phyloP scores from a whole-genome alignment of 2,797 vertebrate species.

The Enteromius afrohamiltoni region DNA sequence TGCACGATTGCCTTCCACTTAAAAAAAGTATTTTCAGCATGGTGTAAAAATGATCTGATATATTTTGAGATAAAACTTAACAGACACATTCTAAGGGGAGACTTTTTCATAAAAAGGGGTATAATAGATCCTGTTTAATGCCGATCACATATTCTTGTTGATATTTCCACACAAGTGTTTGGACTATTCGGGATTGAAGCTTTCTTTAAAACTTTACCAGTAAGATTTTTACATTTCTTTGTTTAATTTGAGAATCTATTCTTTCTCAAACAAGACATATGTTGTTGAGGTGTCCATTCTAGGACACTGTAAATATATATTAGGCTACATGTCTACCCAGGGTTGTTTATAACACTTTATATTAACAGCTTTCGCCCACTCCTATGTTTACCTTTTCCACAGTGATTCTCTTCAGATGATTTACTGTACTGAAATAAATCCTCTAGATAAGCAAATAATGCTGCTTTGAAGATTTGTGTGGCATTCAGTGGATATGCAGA shows the following conservation, averaged over 20 bases:
- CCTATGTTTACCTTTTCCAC: not conserved
- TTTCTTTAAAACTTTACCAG: not conserved
- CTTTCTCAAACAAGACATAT: not conserved
- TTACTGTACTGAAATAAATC: not conserved
- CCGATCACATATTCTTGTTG: not conserved
- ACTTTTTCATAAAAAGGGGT: not conserved
- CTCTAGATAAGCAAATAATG: not conserved
- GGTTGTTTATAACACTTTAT: conserved; percentile 6
- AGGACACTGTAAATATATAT: not conserved
- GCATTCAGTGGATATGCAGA: not conserved
- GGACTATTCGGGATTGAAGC: not conserved
- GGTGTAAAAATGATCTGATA: not conserved
- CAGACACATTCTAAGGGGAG: not conserved
- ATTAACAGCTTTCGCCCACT: too few species aligned
- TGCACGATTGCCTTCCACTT: not conserved
- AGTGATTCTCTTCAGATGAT: not conserved
- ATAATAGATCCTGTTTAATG: not conserved
- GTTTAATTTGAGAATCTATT: not conserved
- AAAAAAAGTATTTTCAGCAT: not conserved
- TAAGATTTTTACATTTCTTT: not conserved
- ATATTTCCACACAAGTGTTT: not conserved
- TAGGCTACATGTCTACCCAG: not conserved
- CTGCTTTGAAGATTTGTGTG: not conserved
- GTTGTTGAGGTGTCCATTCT: not conserved
- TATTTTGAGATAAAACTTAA: not conserved